Conservation (phyloP, 1,140 invertebrate species). For the Pinna nobilis region DNA sequence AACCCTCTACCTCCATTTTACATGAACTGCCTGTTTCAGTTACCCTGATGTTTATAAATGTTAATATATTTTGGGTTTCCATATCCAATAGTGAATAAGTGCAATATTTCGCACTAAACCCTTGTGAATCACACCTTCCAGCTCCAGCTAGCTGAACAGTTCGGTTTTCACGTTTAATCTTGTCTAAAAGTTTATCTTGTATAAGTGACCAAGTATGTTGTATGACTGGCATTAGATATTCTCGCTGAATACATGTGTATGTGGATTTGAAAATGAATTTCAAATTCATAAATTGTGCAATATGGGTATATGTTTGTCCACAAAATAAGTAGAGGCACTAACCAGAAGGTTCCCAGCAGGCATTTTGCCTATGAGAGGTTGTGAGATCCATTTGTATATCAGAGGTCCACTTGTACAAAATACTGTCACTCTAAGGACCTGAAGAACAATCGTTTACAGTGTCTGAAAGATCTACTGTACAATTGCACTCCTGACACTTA, state of each 20-base stretch:
- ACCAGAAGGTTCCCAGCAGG: slow-evolving; percentile 16
- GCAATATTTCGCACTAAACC: slow-evolving; percentile 28
- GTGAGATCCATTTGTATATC: slow-evolving; percentile 15
- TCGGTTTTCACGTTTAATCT: neutral
- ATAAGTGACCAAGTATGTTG: slow-evolving; percentile 1
- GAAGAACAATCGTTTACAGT: slow-evolving; percentile 6
- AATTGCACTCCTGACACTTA: neutral
- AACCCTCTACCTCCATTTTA: slow-evolving; percentile 4
- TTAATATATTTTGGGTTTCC: slow-evolving; percentile 16
- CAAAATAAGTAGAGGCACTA: slow-evolving; percentile 13
- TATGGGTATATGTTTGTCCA: slow-evolving; percentile 18
- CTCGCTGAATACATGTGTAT: slow-evolving; percentile 5
- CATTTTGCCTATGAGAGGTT: slow-evolving; percentile 26
- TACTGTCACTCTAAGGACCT: neutral
- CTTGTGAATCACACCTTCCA: slow-evolving; percentile 28
- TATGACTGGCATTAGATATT: slow-evolving; percentile 22
- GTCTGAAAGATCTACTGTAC: slow-evolving; percentile 1
- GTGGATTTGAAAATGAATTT: slow-evolving; percentile 7
- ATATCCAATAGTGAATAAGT: slow-evolving; percentile 23
- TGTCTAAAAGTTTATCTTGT: slow-evolving; percentile 12
- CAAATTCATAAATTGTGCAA: slow-evolving; percentile 20
- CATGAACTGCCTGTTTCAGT: neutral
- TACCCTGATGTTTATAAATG: slow-evolving; percentile 15
- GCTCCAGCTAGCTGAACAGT: slow-evolving; percentile 6
- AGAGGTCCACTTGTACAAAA: slow-evolving; percentile 20